These are phyloP conservation scores for Natrix natrix DNA, from an alignment of 2,797 vertebrate species.

Conservation along the genomic window DNA sequence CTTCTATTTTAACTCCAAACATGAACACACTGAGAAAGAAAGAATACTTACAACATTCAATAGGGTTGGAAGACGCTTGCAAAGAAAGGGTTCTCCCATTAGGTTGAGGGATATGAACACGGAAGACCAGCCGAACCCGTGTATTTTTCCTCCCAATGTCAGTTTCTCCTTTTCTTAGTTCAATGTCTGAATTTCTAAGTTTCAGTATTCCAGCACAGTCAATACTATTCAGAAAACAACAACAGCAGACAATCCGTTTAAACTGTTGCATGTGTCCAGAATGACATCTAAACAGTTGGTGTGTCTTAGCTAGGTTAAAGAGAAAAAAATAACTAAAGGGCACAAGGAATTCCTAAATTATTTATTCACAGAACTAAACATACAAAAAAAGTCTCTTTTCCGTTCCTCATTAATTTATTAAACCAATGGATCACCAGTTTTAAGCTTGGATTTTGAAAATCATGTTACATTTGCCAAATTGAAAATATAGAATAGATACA, in stretches of 20 bases:
- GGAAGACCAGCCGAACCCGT: slow-evolving; percentile 90
- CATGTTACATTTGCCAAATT: neutral
- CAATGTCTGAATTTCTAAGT: slow-evolving; percentile 94
- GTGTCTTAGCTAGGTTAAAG: neutral
- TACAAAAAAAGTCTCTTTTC: neutral
- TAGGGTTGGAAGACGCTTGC: slow-evolving; percentile 90
- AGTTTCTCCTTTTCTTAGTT: slow-evolving; percentile 95
- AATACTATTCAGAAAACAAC: slow-evolving; percentile 76
- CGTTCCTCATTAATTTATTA: neutral
- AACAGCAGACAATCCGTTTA: neutral
- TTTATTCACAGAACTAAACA: neutral
- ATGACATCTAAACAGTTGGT: neutral
- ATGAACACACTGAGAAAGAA: neutral
- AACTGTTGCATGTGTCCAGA: slow-evolving; percentile 7
- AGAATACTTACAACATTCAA: slow-evolving; percentile 92
- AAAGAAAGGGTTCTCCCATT: slow-evolving; percentile 88
- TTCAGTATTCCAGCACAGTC: slow-evolving; percentile 97
- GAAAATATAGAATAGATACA: neutral
- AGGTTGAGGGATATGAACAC: slow-evolving; percentile 92
- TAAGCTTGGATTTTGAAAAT: neutral
- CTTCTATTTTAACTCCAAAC: neutral
- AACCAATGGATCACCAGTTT: neutral
- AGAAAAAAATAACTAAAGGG: neutral
- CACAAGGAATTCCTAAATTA: neutral
- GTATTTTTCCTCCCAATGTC: slow-evolving; percentile 98